Conservation (phyloP, 2,888 invertebrate species). For the Cordylochernes scorpioides region DNA sequence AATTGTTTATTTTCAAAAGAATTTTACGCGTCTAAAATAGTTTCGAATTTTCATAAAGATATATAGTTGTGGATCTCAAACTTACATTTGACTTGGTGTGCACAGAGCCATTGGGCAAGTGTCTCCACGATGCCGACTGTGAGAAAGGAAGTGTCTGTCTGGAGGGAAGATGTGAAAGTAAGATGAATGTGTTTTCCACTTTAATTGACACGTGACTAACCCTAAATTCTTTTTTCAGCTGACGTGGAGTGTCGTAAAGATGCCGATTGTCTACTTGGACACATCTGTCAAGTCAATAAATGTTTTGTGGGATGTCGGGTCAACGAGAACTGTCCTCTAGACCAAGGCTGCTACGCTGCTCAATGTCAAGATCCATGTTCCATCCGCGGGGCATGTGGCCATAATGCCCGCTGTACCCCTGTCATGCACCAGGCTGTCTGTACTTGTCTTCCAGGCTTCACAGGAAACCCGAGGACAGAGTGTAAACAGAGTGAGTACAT, state of each 20-base stretch:
- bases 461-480: conserved; percentile 14
- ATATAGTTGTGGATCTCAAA: too few relatives aligned
- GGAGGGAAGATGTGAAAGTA: conserved; percentile 38
- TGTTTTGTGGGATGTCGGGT: conserved; percentile 38
- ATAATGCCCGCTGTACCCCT: conserved; percentile 52
- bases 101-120: too few relatives aligned
- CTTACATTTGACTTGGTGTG: too few relatives aligned
- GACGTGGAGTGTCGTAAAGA: conserved; percentile 11
- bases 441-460: conserved; percentile 31
- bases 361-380: conserved; percentile 55
- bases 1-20: too few relatives aligned
- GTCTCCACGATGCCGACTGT: conserved; percentile 51
- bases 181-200: background rate
- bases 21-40: too few relatives aligned
- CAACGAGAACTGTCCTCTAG: conserved; percentile 26
- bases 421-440: conserved; percentile 56
- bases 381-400: conserved; percentile 37
- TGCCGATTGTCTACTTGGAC: conserved; percentile 29
- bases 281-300: conserved; percentile 14
- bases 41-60: too few relatives aligned
- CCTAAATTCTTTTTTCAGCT: conserved; percentile 3
- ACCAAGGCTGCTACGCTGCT: conserved; percentile 52
- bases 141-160: conserved; percentile 40
- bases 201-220: background rate
- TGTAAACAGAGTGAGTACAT: conserved; percentile 13